Conservation (phyloP, 1,140 invertebrate genomes). For the Drosophila navojoa region DNA sequence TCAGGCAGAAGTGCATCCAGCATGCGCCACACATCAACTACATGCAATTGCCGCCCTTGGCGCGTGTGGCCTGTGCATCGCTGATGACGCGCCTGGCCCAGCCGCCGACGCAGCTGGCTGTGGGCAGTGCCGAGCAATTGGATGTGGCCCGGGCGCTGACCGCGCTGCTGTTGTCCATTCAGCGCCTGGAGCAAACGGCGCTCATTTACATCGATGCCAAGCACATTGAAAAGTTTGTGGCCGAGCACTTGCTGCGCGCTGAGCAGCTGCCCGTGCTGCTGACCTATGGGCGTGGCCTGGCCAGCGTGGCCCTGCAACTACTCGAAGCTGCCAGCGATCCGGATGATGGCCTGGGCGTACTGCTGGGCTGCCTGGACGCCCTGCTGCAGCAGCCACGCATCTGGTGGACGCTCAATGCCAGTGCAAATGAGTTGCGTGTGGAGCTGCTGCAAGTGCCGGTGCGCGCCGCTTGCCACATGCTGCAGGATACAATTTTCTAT, state of each 20-base stretch:
- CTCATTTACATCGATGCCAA: conserved; percentile 78
- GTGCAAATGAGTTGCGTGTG: conserved; percentile 45
- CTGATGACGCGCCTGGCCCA: conserved; percentile 60
- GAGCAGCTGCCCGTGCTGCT: conserved; percentile 59
- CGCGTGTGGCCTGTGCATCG: conserved; percentile 62
- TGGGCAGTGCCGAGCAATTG: conserved; percentile 37
- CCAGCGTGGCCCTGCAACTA: conserved; percentile 29
- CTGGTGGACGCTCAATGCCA: conserved; percentile 67
- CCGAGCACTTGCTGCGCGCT: conserved; percentile 69
- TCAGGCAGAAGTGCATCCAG: conserved; percentile 81
- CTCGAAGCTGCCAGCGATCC: conserved; percentile 32
- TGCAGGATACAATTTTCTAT: conserved; percentile 81
- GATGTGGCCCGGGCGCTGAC: conserved; percentile 62
- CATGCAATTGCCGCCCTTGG: conserved; percentile 77
- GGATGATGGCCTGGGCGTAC: conserved; percentile 23
- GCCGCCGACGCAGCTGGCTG: conserved; percentile 1
- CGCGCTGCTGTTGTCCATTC: conserved; percentile 58
- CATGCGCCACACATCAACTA: conserved; percentile 83
- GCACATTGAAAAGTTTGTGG: conserved; percentile 78
- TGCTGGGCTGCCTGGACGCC: conserved; percentile 61
- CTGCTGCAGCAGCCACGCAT: conserved; percentile 63
- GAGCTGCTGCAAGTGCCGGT: conserved; percentile 62
- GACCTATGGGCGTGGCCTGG: conserved; percentile 52
- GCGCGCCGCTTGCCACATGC: conserved; percentile 42
- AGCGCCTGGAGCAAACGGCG: conserved; percentile 63